Conservation (phyloP, 2,113 vertebrate genomes). For the Diglossa brunneiventris region DNA sequence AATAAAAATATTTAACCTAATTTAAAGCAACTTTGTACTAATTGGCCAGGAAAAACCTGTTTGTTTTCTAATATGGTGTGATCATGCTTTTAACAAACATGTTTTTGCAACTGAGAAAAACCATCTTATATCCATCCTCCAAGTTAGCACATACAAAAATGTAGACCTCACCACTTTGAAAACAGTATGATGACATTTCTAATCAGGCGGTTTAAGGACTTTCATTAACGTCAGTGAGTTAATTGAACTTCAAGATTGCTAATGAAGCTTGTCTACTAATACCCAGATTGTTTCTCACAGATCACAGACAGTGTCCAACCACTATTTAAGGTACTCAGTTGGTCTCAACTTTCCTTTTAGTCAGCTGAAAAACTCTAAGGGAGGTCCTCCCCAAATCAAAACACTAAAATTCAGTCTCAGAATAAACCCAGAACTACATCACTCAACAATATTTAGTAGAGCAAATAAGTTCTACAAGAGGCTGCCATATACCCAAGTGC, state of each 20-base stretch:
- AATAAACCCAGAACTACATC: background rate
- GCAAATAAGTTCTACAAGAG: background rate
- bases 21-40: background rate
- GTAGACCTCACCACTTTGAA: background rate
- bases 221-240: background rate
- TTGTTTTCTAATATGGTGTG: background rate
- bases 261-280: background rate
- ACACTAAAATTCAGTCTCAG: background rate
- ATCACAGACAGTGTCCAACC: background rate
- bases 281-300: background rate
- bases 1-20: background rate
- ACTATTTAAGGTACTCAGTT: rapidly evolving
- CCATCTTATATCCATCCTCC: background rate
- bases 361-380: background rate
- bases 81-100: background rate
- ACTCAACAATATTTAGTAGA: background rate
- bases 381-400: background rate
- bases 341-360: background rate
- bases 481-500: background rate
- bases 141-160: background rate
- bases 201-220: background rate
- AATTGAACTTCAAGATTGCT: background rate
- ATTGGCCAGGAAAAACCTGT: background rate
- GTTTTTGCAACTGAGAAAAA: background rate
- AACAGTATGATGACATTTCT: background rate